These are phyloP conservation scores for Oryctolagus cuniculus DNA, from an alignment of 2,113 vertebrate genomes.

Conservation along the genomic window DNA sequence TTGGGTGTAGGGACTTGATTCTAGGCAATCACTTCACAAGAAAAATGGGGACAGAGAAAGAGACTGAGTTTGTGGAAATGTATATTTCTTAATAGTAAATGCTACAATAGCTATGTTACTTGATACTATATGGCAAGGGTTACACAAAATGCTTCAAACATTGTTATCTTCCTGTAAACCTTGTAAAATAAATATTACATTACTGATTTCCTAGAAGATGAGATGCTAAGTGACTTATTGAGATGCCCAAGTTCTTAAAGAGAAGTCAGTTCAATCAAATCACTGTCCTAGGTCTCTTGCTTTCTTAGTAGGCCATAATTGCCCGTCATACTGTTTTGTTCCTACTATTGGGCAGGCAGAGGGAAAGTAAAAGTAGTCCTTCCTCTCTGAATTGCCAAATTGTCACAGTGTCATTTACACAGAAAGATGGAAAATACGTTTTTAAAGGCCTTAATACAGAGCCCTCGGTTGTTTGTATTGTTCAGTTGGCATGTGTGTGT, in stretches of 20 bases:
- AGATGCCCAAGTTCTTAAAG: background rate
- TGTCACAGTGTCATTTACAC: background rate
- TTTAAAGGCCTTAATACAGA: background rate
- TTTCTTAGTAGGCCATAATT: background rate
- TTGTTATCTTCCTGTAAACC: background rate
- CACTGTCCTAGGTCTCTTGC: background rate
- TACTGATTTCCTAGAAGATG: background rate
- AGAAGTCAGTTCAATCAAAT: background rate
- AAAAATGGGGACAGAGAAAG: background rate
- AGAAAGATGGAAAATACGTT: background rate
- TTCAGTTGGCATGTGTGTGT: background rate
- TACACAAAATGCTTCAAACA: background rate
- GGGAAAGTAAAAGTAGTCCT: background rate
- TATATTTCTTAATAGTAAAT: background rate
- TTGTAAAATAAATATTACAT: background rate
- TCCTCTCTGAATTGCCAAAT: background rate
- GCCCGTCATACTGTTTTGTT: background rate
- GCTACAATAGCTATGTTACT: background rate
- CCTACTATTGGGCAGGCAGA: background rate
- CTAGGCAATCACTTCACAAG: background rate
- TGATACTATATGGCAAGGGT: background rate
- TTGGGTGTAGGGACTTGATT: background rate
- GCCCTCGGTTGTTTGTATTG: background rate
- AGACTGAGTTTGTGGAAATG: accelerated
- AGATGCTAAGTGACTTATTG: background rate